Conservation (phyloP, 2,113 vertebrate genomes). For the Gracilinanus agilis region DNA sequence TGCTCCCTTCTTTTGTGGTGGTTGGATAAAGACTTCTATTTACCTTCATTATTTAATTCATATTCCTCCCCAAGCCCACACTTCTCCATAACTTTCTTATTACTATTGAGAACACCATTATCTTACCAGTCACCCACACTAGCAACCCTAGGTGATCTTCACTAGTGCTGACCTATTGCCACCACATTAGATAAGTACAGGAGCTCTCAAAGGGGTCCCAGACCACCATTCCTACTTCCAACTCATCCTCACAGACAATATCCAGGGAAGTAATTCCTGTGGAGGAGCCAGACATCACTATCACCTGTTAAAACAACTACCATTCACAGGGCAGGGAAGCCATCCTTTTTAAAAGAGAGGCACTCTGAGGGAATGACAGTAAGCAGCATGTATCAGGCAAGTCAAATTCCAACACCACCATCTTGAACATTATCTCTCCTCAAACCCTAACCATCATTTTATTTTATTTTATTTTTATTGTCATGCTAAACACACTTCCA, state of each 20-base stretch:
- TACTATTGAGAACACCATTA: background rate
- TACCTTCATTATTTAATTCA: background rate
- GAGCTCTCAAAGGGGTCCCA: background rate
- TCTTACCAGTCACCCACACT: background rate
- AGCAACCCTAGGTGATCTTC: background rate
- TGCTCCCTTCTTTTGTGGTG: too few relatives aligned
- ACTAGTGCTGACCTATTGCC: background rate
- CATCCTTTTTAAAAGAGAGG: background rate
- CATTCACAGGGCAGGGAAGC: background rate
- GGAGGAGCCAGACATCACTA: background rate
- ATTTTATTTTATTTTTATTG: too few relatives aligned
- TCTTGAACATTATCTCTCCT: background rate
- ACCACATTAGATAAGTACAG: background rate
- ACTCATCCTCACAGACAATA: background rate
- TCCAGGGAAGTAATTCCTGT: background rate
- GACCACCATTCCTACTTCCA: background rate
- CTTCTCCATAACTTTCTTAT: background rate
- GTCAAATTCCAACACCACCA: background rate
- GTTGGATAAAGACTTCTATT: too few relatives aligned
- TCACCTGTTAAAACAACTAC: background rate
- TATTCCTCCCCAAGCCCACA: background rate
- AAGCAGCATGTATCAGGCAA: background rate
- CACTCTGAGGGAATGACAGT: background rate
- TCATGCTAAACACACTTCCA: too few relatives aligned
- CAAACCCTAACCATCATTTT: background rate